phyloP scores from a whole-genome alignment of 2,888 invertebrate genomes.

The Hypselothyrea guttata region DNA sequence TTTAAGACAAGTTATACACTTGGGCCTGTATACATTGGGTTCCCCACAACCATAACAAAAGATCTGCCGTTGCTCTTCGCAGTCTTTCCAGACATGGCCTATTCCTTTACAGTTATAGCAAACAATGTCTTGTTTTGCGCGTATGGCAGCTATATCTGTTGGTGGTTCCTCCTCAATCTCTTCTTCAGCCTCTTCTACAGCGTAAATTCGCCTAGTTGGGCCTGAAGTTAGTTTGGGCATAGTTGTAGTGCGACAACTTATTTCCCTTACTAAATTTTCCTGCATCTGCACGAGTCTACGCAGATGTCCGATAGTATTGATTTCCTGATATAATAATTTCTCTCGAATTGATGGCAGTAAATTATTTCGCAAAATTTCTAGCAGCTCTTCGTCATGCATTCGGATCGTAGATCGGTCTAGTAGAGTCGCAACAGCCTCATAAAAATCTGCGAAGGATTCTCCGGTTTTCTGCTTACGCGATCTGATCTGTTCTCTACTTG shows the following conservation, averaged over 20 bases:
- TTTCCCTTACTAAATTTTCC: too few relatives aligned
- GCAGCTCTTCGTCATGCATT: constrained; percentile 12
- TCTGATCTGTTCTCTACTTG: background rate
- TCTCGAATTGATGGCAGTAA: constrained; percentile 1
- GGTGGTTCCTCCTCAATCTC: too few relatives aligned
- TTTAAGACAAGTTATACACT: background rate
- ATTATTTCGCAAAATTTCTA: constrained; percentile 4
- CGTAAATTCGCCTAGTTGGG: too few relatives aligned
- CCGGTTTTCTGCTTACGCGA: background rate
- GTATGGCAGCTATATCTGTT: too few relatives aligned
- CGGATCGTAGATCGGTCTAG: background rate
- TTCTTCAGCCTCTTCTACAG: too few relatives aligned
- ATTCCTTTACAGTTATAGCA: background rate
- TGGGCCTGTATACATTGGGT: background rate
- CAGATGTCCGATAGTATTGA: background rate
- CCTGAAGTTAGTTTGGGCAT: too few relatives aligned
- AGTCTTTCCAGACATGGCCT: background rate
- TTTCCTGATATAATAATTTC: background rate
- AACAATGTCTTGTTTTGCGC: background rate
- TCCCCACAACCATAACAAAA: constrained; percentile 8
- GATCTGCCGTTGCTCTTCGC: background rate
- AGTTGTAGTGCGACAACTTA: too few relatives aligned
- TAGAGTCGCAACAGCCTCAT: constrained; percentile 1
- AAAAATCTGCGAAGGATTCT: background rate
- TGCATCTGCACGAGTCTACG: background rate